A percentile compares a stretch with the other conserved stretches of the same genome.
phyloP scores from a whole-genome alignment of 2,888 invertebrate genomes.

The Notodonta dromedarius region DNA sequence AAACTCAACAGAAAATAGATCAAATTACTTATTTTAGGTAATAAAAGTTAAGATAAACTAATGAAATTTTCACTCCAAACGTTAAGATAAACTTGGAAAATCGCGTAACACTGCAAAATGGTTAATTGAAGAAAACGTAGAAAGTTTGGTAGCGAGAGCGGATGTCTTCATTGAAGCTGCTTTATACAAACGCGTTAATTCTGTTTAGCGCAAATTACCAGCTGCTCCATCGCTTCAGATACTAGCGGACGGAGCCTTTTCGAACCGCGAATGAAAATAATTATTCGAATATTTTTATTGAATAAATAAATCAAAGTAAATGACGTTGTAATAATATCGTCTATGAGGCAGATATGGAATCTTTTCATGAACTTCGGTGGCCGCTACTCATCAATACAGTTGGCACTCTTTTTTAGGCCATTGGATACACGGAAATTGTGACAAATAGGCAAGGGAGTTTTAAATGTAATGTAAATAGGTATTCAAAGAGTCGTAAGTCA shows the following conservation, averaged over 20 bases:
- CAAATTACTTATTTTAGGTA: background rate
- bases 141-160: background rate
- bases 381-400: no score
- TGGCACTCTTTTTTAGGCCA: no score
- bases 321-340: no score
- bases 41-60: background rate
- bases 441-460: no score
- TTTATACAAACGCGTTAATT: background rate
- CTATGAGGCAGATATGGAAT: no score
- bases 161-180: background rate
- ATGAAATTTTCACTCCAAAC: background rate
- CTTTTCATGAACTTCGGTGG: no score
- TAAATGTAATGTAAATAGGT: no score
- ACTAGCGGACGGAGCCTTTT: background rate
- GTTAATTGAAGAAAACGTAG: background rate
- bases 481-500: no score
- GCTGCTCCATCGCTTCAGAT: conserved; percentile 4
- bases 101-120: background rate
- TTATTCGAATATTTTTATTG: no score
- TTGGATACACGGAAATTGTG: no score
- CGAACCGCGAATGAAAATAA: no score
- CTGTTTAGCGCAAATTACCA: background rate
- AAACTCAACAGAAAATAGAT: background rate
- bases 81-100: background rate
- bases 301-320: no score